Base-by-base conservation (phyloP, 1,140 invertebrate genomes). In the Charaxes varanes region DNA sequence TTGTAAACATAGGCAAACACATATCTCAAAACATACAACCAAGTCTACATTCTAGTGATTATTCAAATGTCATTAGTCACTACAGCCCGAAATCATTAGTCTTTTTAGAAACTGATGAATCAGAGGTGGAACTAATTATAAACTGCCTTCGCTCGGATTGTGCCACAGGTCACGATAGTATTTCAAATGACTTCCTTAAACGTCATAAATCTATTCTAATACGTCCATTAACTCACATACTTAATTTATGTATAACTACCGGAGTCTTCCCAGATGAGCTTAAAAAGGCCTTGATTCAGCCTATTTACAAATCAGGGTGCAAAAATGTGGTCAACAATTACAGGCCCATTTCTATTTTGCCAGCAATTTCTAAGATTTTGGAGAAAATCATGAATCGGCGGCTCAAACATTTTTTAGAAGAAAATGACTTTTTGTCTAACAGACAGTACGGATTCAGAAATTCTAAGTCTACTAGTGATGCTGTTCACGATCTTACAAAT, bases 321-420 rank as follows among this genome's bases (percentile, higher is more conserved):
- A 23, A 6, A 32, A 21, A 30, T 8, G 8, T 30, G 24, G 18
- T 32, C 24, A 28, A 16, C 3, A 52, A 42, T 15, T 40, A 52
- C 28, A 21, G 50, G 5, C 40, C 40, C 6, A 43, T 53, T 8
- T 17, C 41, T 1, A 8, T 44, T 6, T 27, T 43, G 11, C 8
- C 33, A 10, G n/a, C 33, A 1, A 4, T 46, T 5, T 46, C 26
- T 11, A 50, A 51, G 35, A 21, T 55, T 2, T 16, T 55, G 3
- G 41, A 55, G 34, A 30, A 32, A 11, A 7, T 54, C 6, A 6
- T 54, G 3, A 46, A 46, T 18, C 41, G 34, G 8, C 14, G 33
- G 16, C 15, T 55, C 3, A 6, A 36, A 6, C 34, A 21, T 19
- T 52, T 33, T 11, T 15, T 52, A 5, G 38, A 46, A 27, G 8